Conservation (phyloP, 2,113 vertebrate genomes). For the Phodopus roborovskii region DNA sequence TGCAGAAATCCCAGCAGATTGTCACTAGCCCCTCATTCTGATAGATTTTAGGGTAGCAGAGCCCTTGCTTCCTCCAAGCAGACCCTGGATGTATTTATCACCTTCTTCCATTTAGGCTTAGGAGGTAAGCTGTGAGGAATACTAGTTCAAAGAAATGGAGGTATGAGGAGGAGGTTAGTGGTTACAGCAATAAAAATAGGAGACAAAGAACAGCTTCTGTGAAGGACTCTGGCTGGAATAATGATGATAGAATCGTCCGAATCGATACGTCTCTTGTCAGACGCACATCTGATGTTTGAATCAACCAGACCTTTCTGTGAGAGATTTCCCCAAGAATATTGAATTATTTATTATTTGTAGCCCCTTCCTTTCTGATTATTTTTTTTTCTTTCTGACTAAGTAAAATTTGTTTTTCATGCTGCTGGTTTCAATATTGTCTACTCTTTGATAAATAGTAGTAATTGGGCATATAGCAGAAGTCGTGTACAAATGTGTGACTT, state of each 20-base stretch:
- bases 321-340: constrained; percentile 90
- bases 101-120: constrained; percentile 77
- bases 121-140: constrained; percentile 86
- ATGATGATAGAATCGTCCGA: constrained; percentile 93
- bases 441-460: constrained; percentile 91
- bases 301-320: constrained; percentile 89
- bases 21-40: constrained; percentile 65
- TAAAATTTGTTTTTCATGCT: constrained; percentile 91
- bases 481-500: constrained; percentile 89
- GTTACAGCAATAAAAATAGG: constrained; percentile 87
- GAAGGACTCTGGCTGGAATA: constrained; percentile 89
- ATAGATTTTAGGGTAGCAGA: constrained; percentile 58
- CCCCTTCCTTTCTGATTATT: constrained; percentile 84
- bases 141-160: constrained; percentile 84
- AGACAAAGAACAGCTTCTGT: constrained; percentile 87
- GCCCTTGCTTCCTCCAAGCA: constrained; percentile 8
- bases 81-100: constrained; percentile 73
- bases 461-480: constrained; percentile 88
- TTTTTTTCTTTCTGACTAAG: constrained; percentile 83
- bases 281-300: constrained; percentile 91
- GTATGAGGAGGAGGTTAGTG: constrained; percentile 84
- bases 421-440: constrained; percentile 88
- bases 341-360: constrained; percentile 95
- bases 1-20: constrained; percentile 62
- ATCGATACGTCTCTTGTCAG: constrained; percentile 92